Evolutionary conservation across 1,140 invertebrate species (phyloP), one percentile per base, ranked within the genome.

Genomic region (Drosophila lacertosa): DNA sequence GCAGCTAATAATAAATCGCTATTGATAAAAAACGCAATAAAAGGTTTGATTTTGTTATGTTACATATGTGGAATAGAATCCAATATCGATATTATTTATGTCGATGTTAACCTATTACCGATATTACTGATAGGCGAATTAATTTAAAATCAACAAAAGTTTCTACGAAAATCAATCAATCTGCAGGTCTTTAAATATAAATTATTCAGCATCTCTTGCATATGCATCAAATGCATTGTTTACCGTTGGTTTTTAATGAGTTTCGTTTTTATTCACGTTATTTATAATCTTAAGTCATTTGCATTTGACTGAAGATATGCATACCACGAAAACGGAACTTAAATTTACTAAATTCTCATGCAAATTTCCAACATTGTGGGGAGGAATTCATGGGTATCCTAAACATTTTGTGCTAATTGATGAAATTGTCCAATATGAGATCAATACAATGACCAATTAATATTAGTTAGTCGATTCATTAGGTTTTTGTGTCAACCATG

Each of bases 401-500:
- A 9, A 50, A 32, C 20, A 50, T 63, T 57, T 48, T 42, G 54
- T 71, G 69, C 47, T 72, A 66, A 67, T 66, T 71, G 45, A 66
- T 59, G 16, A 42, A 75, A 75, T 58, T 62, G 81, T 67, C 29
- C 39, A 50, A 48, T 48, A 45, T 66, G 57, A 79, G 60, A 59
- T 60, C 57, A 50, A 77, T 68, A 86, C 62, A 81, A 86, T 76
- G 68, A 86, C 84, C 82, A 81, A 84, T 84, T 86, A 84, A 86
- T 86, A 76, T 88, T 77, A 74, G 57, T 88, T 81, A 88, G 81
- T 65, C 76, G 73, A 84, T 88, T 84, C 77, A 74, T 88, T 84
- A 64, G 68, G 73, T 81, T 84, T 86, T 63, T 80, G 69, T 84
- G 81, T 88, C 74, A 88, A 77, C 74, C 48, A 24, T 5, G 26